Base-by-base conservation (phyloP, 92 coral and sea anemone genomes). In the Palythoa grandis region DNA sequence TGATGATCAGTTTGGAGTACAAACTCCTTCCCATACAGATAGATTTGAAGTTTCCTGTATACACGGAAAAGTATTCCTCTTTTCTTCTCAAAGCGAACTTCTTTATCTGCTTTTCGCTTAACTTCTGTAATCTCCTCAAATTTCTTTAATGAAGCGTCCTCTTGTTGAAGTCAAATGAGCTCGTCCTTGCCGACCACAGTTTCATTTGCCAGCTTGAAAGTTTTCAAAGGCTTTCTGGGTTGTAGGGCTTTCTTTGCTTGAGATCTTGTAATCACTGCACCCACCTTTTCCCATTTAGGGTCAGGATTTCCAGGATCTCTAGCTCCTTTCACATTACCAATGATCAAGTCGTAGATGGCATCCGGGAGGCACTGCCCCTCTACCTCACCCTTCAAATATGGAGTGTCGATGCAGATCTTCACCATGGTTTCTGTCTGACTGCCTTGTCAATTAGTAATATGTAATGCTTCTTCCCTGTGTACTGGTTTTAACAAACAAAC, bases 251-350 rank as follows among this genome's bases (percentile, higher is more conserved):
- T 74, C 58, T 35, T 3, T 0, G 78, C 53, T 38, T 74, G 78
- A 24, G 24, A 37, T 74, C 58, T 74, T 13, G 78, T 74, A n/a
- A 0, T 38, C 29, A 74, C 52, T 0, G 78, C 52, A 11, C 78
- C 78, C 14, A 14, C 54, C 78, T 74, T 74, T 74, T 74, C 25
- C 78, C 78, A 74, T 37, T 74, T 52, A 1, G 53, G 78, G 56
- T 74, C 78, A 24, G 78, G 78, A 37, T 74, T 74, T 74, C 78
- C 78, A 24, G 78, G 78, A 24, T 74, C 78, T 74, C 78, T 74
- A 38, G 56, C 78, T 74, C 78, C 58, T 12, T 43, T 37, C 52
- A 74, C 78, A 58, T 58, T 38, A 11, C 83, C 84, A n/a, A 48
- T 72, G 63, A 72, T 82, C 38, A 72, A 7, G 53, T 85, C 84